Conservation (phyloP, 2,888 invertebrate genomes). For the Norana najaformis region DNA sequence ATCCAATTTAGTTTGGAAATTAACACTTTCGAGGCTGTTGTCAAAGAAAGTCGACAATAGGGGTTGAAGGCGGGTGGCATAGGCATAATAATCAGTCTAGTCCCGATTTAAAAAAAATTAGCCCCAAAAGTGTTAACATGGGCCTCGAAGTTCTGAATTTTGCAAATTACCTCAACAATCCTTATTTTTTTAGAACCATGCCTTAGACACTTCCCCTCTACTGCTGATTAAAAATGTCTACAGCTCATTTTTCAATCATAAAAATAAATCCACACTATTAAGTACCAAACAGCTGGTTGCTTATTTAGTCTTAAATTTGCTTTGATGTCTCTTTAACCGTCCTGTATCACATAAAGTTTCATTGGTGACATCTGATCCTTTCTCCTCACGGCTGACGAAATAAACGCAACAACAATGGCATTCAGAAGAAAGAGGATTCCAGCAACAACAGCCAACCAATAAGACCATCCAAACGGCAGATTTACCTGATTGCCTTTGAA, state of each 20-base stretch:
- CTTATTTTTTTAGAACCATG: neutral
- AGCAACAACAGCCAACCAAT: slow-evolving; percentile 36
- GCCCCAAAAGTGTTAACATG: too few species aligned
- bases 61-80: too few species aligned
- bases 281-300: neutral
- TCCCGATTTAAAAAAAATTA: too few species aligned
- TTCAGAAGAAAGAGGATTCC: slow-evolving; percentile 36
- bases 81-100: too few species aligned
- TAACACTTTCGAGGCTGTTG: too few species aligned
- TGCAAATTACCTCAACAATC: neutral
- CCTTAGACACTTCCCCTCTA: neutral
- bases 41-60: too few species aligned
- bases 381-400: slow-evolving; percentile 29
- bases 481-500: slow-evolving; percentile 27
- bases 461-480: slow-evolving; percentile 39
- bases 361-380: slow-evolving; percentile 37
- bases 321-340: neutral
- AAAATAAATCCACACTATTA: too few species aligned
- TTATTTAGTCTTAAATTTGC: neutral
- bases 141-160: neutral
- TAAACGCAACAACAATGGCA: slow-evolving; percentile 32
- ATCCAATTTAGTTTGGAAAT: neutral
- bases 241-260: neutral
- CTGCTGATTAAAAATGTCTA: neutral
- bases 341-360: slow-evolving; percentile 31